Base-by-base conservation (phyloP, 2,888 invertebrate species). In the Parnassius mnemosyne region DNA sequence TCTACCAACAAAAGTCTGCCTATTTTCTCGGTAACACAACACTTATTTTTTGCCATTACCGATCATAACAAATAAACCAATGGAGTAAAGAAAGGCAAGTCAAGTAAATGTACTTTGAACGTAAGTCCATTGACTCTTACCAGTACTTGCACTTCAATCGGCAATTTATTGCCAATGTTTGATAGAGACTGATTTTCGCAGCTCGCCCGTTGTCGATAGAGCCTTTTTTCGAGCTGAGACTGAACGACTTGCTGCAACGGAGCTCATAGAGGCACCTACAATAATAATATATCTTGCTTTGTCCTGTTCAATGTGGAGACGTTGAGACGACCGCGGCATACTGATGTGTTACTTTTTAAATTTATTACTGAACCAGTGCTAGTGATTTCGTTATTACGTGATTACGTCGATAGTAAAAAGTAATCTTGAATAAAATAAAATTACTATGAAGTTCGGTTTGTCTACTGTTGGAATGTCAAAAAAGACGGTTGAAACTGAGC, bases 341-440 rank as follows among this genome's bases (percentile, higher is more conserved):
- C 89, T 89, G 86, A 90, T 91, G 85, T 76, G 82, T 79, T 84
- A 81, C 83, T 84, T 84, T 88, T 84, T 82, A 88, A 87, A 88
- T 89, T 84, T 89, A 87, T 89, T 87, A 86, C 84, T 72, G 70
- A 72, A 74, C 74, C 70, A 72, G 69, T 69, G 68, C 73, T 76
- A 73, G 74, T 72, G 74, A 66, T 66, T 75, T 71, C 60, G 16
- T 12, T 47, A 44, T 64, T 46, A 49, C 59, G 61, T 56, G 61
- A 60, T 52, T 57, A 51, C 57, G 63, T 67, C 67, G 67, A 68
- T 67, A 69, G 41, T 34, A 34, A 3, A 34, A 34, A 34, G 34
- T 34, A 5, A 34, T 34, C 34, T 34, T 34, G 34, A 34, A 34
- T 7, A 5, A 34, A 34, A 34, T 34, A 34, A 34, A 34, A 34